Evolutionary conservation across 2,888 invertebrate genomes (phyloP), one percentile per base, ranked within the genome.

Genomic region (Leptinotarsa peninsularis): DNA sequence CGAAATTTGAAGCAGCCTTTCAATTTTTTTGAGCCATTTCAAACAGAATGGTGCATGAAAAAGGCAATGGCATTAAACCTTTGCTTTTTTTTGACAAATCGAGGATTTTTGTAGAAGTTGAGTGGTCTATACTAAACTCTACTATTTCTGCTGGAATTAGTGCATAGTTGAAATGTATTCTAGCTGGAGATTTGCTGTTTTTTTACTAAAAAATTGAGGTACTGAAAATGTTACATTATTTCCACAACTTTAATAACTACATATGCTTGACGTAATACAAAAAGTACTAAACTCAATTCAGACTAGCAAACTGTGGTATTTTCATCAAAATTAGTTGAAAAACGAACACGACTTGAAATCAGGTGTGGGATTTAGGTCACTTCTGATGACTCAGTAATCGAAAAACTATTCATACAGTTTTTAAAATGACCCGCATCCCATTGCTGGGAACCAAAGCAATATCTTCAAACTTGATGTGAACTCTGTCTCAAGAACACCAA

Each of bases 401-500:
- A 52, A 52, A 4, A 52, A 21, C 56, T 58, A 14, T 21, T 13
- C 1, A 2, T 21, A 14, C 14, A 4, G 21, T 58, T 18, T 58
- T 21, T 58, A 15, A 15, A 23, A 4, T 58, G 23, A 21, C 23
- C 5, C 23, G 23, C 23, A 27, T 23, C 23, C 21, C 21, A 13
- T 23, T 14, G 2, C 3, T 18, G 18, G 18, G n/a, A 54, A 58
- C 58, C 58, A 58, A 58, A 58, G 58, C 58, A 58, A 58, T 58
- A 58, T 58, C 58, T 58, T 58, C 58, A 58, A 58, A 54, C 54
- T 54, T 54, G 54, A 54, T 54, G 17, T 58, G 56, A 58, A 18
- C 56, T 56, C 21, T 18, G 14, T 58, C 23, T 23, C 21, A 23
- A 58, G 15, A 58, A 58, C 58, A 58, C 58, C 58, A 27, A 58